These are phyloP conservation scores for Pontoporia blainvillei DNA, from an alignment of 2,113 vertebrate species.

Conservation along the genomic window DNA sequence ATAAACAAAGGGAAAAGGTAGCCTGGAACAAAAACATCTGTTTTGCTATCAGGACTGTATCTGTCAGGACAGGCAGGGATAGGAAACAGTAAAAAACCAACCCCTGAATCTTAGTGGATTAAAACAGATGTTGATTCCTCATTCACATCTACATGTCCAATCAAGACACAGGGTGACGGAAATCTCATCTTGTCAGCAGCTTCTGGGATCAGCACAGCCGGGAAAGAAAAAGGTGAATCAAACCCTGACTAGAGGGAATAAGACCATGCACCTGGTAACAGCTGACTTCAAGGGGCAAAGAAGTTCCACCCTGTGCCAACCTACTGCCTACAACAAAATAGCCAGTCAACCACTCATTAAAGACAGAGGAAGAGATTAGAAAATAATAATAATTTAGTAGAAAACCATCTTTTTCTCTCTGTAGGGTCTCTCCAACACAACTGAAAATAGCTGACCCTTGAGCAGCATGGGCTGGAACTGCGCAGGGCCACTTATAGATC, in stretches of 20 bases:
- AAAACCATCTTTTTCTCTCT: neutral
- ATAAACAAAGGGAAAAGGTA: slow-evolving; percentile 16
- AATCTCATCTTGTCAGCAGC: neutral
- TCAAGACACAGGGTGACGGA: neutral
- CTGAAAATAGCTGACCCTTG: neutral
- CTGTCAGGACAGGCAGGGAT: neutral
- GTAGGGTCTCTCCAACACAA: neutral
- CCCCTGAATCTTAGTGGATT: neutral
- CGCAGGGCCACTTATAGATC: neutral
- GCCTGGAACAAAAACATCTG: neutral
- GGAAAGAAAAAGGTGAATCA: neutral
- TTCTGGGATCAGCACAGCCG: neutral
- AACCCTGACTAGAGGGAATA: neutral
- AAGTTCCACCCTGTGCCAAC: neutral
- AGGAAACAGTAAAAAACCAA: neutral
- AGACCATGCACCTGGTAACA: neutral
- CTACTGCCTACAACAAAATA: neutral
- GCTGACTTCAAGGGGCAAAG: neutral
- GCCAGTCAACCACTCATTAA: neutral
- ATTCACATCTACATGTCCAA: neutral
- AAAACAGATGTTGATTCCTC: slow-evolving; percentile 6
- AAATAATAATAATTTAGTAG: neutral
- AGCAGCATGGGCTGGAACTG: neutral
- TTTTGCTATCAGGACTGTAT: neutral
- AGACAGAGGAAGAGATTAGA: neutral